Evolutionary conservation across 2,888 invertebrate species (phyloP), one percentile per base, ranked within the genome.

Genomic region (Drosophila mercatorum): DNA sequence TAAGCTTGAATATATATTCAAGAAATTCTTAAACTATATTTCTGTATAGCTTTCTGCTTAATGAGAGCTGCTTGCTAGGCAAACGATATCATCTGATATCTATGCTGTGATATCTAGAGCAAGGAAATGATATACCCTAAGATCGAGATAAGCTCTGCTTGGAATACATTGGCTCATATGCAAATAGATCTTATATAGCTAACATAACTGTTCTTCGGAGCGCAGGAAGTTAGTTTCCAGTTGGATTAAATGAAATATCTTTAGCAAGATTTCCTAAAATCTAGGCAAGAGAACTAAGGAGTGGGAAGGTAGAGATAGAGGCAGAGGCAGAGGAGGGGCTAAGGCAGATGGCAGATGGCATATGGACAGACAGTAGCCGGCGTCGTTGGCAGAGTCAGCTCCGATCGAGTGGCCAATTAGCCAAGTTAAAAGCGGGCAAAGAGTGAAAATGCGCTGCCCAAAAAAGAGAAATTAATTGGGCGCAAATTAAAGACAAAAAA

Each of bases 381-480:
- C 38, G 38, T 38, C 40, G 40, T 5, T 28, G 28, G 55, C 17
- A 28, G 53, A 38, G 41, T 38, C 38, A 8, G 38, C 38, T 14
- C 14, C 8, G 56, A 17, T 43, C 43, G 53, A 26, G 38, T 1
- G 53, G 44, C 58, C 75, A 77, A 79, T 71, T 79, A 75, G 61
- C 60, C 63, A 65, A 68, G 51, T 49, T 55, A 31, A 44, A 53
- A 65, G 36, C 34, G 41, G 36, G 14, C 56, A 47, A 71, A 71
- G 62, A 75, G 75, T 77, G 75, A 78, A 75, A 75, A 67, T 53
- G 67, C 34, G 31, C 34, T 31, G 60, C 46, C 55, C 59, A 65
- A 17, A 65, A 80, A 88, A 72, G 86, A 88, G 83, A 88, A 83
- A 83, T 83, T 83, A 88, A 83, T 83, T 80, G 83, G 76, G 56